Evolutionary conservation across 2,888 invertebrate genomes (phyloP), one percentile per base, ranked within the genome.

Genomic region (Ophonus ardosiacus): DNA sequence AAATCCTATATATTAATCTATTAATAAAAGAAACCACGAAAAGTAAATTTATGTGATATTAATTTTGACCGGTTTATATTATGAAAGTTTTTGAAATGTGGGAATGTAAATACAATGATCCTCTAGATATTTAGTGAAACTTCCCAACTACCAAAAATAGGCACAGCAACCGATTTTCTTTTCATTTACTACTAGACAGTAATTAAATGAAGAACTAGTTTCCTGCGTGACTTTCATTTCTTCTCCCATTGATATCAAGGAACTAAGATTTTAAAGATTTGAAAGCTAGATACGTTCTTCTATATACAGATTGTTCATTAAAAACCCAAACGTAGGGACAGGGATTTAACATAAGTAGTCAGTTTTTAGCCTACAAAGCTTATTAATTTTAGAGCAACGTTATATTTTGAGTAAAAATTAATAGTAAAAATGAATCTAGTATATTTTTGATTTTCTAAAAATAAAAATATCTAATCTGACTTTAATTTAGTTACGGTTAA

Each of bases 91-190:
- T 15, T 17, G 59, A 63, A 13, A 18, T 24, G 63, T 74, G 71
- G 18, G 71, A 74, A 74, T 40, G 71, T 18, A 43, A 17, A 74
- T n/a, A 74, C 71, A 78, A 78, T 57, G 65, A 81, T 68, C 68
- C 68, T 68, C 31, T 56, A 51, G 63, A 40, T n/a, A 17, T 38
- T 56, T 40, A 82, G 82, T 59, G 82, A 82, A 82, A 82, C 74
- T 82, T 82, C 71, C 31, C 38, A 71, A 56, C 78, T 84, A 63
- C 63, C 84, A 43, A 84, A 84, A 84, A 76, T 84, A 59, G 84
- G 84, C 78, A 78, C 78, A 84, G 84, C 78, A 43, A 59, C 24
- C 43, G 65, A 63, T 84, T 84, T 84, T 84, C 84, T 84, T 84
- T 84, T 84, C 84, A 51, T 84, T 83, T 40, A 21, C 68, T 81